Evolutionary conservation across 2,888 invertebrate species (phyloP), one percentile per base, ranked within the genome.

Genomic region (Lapara coniferarum): DNA sequence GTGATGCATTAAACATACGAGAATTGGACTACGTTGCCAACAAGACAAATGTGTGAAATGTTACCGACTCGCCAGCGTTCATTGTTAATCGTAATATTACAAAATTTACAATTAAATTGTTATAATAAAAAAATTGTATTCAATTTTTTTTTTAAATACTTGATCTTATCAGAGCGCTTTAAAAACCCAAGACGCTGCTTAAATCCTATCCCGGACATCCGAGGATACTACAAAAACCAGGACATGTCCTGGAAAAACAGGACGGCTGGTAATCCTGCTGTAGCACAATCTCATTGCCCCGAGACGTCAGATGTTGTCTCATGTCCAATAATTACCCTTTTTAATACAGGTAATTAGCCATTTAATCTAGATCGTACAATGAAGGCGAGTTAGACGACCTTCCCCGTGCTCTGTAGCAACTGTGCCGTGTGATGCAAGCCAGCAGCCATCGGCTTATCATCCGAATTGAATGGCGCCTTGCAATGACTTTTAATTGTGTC

Each of bases 1-100:
- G 46, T 16, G 19, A 63, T 63, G 46, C 49, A 63, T 63, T 49
- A 63, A 63, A 63, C 63, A 63, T 49, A 19, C 3, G 10, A 19
- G 63, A 63, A 63, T 63, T 13, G 46, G 63, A 12, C 10, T 12
- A 44, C 49, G 49, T 63, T 63, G 63, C 63, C 63, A 63, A 63
- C 19, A 46, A 19, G 19, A 63, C 63, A 19, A 46, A 63, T 49
- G 59, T 19, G 49, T 46, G 13, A 12, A 25, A 16, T 46, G 63
- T 49, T 12, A 19, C 63, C 49, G 16, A 49, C 49, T 16, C 19
- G 19, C 49, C 19, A 63, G 19, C 57, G 19, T 10, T 19, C 63
- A 25, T 19, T 63, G 25, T 19, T 49, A 56, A 56, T 25, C 25
- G 46, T 13, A 19, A 63, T 63, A 63, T 19, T n/a, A n/a, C n/a